Evolutionary conservation across 2,888 invertebrate genomes (phyloP), one percentile per base, ranked within the genome.

Genomic region (Calameuta idolon): DNA sequence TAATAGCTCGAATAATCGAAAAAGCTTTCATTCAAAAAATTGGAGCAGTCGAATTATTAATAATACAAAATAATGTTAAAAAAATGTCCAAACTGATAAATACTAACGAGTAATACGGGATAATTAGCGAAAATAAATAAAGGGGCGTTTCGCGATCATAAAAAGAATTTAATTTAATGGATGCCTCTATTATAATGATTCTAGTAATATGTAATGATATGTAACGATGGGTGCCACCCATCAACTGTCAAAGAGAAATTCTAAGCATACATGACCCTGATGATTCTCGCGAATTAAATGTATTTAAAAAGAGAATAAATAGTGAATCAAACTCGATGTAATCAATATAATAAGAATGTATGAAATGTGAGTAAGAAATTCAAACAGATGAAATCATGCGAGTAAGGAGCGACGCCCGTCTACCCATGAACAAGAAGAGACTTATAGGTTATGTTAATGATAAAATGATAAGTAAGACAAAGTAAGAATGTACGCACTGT

Each of bases 401-500:
- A 71, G 71, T 33, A 71, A 55, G 55, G 33, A 31, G 71, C 11
- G 71, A 34, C 31, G 35, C 69, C 74, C 34, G 37, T 74, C 34
- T 34, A 33, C 23, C 11, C 40, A 12, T 15, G 11, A 33, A 73
- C 15, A 31, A 71, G 31, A 75, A 55, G 33, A 31, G 40, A 30
- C 23, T 69, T 73, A 75, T 79, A 80, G 80, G 80, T 80, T 80
- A 80, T 79, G 80, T 75, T n/a, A 12, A 68, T 55, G 12, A 71
- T 31, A 71, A 71, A n/a, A 31, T 33, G 15, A 69, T n/a, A 73
- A 30, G 40, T 15, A 79, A 4, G 23, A 4, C 5, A 79, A 15
- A 77, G 79, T 74, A 78, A 73, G 76, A 69, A 34, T 94, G 85
- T 93, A 94, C 86, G 94, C 93, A 85, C 94, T 93, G 85, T 93